A percentile compares a stretch with the other conserved stretches of the same genome.
These are phyloP conservation scores for Macaria notata DNA, from an alignment of 2,888 invertebrate genomes.

Conservation along the genomic window DNA sequence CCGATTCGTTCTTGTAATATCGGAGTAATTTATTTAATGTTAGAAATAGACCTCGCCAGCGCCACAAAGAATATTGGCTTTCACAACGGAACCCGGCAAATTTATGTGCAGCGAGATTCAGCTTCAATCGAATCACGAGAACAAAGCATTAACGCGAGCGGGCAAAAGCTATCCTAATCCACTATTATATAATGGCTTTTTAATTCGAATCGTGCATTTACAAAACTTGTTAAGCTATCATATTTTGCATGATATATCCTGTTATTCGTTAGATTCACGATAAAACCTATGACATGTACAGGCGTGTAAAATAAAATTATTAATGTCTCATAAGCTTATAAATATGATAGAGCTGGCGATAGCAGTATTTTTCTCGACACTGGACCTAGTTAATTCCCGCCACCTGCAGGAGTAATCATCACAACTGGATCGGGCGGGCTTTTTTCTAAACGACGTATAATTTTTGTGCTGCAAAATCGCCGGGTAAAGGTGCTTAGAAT, in stretches of 20 bases:
- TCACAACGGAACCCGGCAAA: conserved; percentile 78
- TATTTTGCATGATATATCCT: too few relatives aligned
- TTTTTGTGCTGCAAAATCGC: conserved; percentile 49
- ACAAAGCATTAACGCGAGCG: conserved; percentile 54
- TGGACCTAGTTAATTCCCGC: not conserved
- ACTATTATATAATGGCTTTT: conserved; percentile 18
- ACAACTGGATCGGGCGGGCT: conserved; percentile 16
- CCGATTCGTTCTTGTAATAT: conserved; percentile 80
- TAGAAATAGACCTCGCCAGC: conserved; percentile 75
- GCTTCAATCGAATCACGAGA: conserved; percentile 60
- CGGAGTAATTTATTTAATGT: conserved; percentile 80
- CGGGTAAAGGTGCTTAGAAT: conserved; percentile 68
- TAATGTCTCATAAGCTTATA: too few relatives aligned
- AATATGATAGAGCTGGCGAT: too few relatives aligned
- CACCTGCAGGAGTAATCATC: conserved; percentile 20
- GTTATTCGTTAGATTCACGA: too few relatives aligned
- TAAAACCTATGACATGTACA: too few relatives aligned
- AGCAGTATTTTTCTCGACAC: not conserved
- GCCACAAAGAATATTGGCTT: conserved; percentile 81
- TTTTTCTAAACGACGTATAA: conserved; percentile 28
- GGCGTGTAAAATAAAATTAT: too few relatives aligned
- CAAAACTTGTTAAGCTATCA: conserved; percentile 1
- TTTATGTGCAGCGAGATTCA: conserved; percentile 77
- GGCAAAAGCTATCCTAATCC: conserved; percentile 19
- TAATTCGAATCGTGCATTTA: conserved; percentile 24